Base-by-base conservation (phyloP, 2,888 invertebrate species). In the Aelia acuminata region DNA sequence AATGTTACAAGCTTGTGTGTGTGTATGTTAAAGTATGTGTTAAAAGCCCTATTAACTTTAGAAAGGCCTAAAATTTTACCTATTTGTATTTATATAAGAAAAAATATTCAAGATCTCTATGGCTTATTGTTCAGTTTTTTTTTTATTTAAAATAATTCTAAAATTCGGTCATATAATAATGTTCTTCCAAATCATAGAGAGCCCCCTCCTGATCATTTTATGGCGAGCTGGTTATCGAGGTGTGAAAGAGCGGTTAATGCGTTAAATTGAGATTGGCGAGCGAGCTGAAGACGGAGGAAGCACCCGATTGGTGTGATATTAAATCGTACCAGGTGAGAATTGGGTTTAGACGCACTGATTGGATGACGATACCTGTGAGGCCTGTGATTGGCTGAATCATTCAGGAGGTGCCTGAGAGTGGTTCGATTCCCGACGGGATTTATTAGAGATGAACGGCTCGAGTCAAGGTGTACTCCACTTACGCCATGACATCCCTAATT, bases 281-380 rank as follows among this genome's bases (percentile, higher is more conserved):
- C 22, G 1, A 50, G 4, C 7, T 22, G n/a, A n/a, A n/a, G n/a
- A n/a, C n/a, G n/a, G n/a, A 53, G 53, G 8, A n/a, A 53, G 53
- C 53, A 10, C n/a, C 53, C 53, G 53, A n/a, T 53, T 53, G 53
- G 53, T 53, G 53, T 53, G 53, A n/a, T 53, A 53, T 53, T 53
- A 53, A 53, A 53, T 53, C 53, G 53, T 53, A 22, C n/a, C 53
- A n/a, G 53, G 53, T 53, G 53, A n/a, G 53, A 53, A 53, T 53
- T 53, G n/a, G 53, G 53, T 53, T 53, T 53, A 22, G 53, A 8
- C 4, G n/a, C n/a, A 5, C 53, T 53, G 53, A 53, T 53, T 53
- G 53, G 53, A 53, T 53, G 53, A n/a, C 7, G 53, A 53, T 53
- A 53, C n/a, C n/a, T 22, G 0, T 10, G 53, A 11, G 53, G n/a